Evolutionary conservation across 1,140 invertebrate genomes (phyloP).

Genomic region (Thrips palmi): DNA sequence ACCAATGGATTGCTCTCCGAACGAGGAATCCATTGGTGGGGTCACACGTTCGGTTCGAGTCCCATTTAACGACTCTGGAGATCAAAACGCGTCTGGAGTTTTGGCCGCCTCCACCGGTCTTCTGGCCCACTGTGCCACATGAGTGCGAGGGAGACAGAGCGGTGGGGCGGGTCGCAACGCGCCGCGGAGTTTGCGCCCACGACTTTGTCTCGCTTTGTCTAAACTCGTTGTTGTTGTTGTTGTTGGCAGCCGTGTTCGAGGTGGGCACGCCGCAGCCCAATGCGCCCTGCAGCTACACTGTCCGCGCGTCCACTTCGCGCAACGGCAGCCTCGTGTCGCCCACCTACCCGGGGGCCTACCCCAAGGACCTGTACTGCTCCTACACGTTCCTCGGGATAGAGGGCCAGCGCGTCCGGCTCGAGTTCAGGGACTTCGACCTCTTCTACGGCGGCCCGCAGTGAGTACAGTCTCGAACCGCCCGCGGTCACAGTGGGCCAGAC

Average conservation of each 20-base stretch:
- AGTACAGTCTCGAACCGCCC: constrained; percentile 39
- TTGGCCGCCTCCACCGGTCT: too few relatives aligned
- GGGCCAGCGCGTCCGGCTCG: constrained; percentile 81
- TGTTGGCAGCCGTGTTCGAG: constrained; percentile 58
- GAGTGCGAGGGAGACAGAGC: too few relatives aligned
- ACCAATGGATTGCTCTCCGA: too few relatives aligned
- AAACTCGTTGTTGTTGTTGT: constrained; percentile 4
- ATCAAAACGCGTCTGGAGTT: too few relatives aligned
- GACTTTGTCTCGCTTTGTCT: constrained; percentile 11
- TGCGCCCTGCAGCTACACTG: constrained; percentile 66
- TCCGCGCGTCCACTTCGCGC: constrained; percentile 53
- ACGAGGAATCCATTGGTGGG: too few relatives aligned
- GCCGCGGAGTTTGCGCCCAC: too few relatives aligned
- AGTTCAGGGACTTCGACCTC: constrained; percentile 96
- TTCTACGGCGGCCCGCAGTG: constrained; percentile 98
- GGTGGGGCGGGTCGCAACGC: too few relatives aligned
- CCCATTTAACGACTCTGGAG: too few relatives aligned
- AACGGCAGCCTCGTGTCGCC: constrained; percentile 83
- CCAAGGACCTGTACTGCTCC: constrained; percentile 82
- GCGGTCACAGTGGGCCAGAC: too few relatives aligned
- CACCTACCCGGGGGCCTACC: constrained; percentile 97
- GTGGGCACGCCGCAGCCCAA: constrained; percentile 67
- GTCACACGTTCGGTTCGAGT: too few relatives aligned
- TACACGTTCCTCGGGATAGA: constrained; percentile 85
- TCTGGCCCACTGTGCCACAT: too few relatives aligned